phyloP scores from a whole-genome alignment of 2,113 vertebrate genomes.

The Cyanoramphus novaezelandiae region DNA sequence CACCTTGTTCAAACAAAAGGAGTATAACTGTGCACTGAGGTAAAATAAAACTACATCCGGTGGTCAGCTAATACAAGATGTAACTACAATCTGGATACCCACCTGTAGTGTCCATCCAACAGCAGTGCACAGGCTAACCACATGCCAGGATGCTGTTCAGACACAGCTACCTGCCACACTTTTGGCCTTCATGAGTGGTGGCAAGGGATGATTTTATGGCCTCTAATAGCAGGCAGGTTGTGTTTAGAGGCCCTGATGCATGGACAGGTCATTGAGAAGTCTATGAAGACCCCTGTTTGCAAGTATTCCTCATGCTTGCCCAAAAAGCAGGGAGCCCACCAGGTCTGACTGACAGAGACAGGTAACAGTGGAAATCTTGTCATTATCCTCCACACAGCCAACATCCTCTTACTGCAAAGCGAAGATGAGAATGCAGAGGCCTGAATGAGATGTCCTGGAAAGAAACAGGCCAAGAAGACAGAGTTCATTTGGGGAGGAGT shows the following conservation, averaged over 20 bases:
- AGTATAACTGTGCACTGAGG: not conserved
- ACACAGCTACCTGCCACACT: not conserved
- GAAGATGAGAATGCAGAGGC: not conserved
- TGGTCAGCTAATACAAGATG: not conserved
- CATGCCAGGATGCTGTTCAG: not conserved
- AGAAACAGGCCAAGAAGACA: not conserved
- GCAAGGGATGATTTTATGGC: not conserved
- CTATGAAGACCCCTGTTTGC: not conserved
- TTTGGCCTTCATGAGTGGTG: not conserved
- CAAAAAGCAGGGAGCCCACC: not conserved
- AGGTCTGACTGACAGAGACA: not conserved
- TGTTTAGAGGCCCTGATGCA: not conserved
- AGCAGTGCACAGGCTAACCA: not conserved
- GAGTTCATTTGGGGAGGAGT: not conserved
- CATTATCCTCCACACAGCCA: not conserved
- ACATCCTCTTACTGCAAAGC: not conserved
- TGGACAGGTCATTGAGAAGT: not conserved
- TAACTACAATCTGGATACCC: not conserved
- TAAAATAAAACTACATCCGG: not conserved
- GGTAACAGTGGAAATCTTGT: not conserved
- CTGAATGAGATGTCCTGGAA: not conserved
- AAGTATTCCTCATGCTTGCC: not conserved
- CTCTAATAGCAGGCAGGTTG: not conserved
- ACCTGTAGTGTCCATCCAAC: not conserved
- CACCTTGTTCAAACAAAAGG: not conserved